phyloP scores from a whole-genome alignment of 2,888 invertebrate genomes.

The Sesia bembeciformis region DNA sequence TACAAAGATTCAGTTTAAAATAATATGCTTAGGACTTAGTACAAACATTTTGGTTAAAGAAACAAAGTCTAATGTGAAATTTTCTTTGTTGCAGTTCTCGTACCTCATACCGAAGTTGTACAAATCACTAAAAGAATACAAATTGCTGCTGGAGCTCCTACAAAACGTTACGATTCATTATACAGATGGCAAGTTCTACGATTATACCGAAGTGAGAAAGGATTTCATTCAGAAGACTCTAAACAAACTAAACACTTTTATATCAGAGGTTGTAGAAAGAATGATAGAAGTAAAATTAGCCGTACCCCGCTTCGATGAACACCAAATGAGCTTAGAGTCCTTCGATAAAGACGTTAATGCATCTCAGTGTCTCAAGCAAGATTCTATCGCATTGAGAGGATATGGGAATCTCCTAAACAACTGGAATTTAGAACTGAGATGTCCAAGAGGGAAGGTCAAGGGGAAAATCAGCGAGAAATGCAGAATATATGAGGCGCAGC shows the following conservation, averaged over 20 bases:
- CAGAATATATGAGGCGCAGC: slow-evolving; percentile 31
- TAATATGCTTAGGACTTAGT: no score
- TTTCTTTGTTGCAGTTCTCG: slow-evolving; percentile 70
- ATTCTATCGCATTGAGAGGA: slow-evolving; percentile 75
- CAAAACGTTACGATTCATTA: slow-evolving; percentile 45
- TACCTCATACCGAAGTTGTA: slow-evolving; percentile 74
- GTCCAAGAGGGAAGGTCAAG: slow-evolving; percentile 35
- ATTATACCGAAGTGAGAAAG: slow-evolving; percentile 46
- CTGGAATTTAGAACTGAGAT: slow-evolving; percentile 70
- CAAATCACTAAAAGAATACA: slow-evolving; percentile 52
- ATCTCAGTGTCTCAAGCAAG: slow-evolving; percentile 72
- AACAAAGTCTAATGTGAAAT: not conserved
- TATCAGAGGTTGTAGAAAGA: slow-evolving; percentile 64
- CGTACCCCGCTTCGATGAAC: slow-evolving; percentile 42
- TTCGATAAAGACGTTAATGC: slow-evolving; percentile 57
- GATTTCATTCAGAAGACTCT: slow-evolving; percentile 49
- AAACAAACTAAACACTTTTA: slow-evolving; percentile 70
- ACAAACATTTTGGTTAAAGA: no score
- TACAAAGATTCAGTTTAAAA: no score
- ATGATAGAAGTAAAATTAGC: slow-evolving; percentile 49
- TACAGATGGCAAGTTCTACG: slow-evolving; percentile 53
- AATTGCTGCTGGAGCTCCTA: slow-evolving; percentile 48
- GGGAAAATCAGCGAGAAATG: slow-evolving; percentile 26
- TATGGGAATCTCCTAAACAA: slow-evolving; percentile 75
- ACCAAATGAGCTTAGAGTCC: slow-evolving; percentile 44